phyloP scores from a whole-genome alignment of 1,140 invertebrate genomes.

The Diachasma alloeum region DNA sequence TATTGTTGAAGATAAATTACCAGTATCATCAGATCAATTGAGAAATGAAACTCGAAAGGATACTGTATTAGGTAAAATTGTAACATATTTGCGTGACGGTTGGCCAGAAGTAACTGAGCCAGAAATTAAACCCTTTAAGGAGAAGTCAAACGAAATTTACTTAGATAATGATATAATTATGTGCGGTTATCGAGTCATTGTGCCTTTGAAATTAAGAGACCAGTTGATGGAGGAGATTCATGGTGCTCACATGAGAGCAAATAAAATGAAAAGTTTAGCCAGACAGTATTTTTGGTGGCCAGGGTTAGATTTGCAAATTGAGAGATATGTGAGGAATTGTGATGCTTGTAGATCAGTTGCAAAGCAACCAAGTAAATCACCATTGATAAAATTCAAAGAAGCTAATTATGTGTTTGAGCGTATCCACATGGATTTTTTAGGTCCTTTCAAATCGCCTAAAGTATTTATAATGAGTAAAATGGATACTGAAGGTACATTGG shows the following conservation, averaged over 20 bases:
- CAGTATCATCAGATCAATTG: constrained; percentile 26
- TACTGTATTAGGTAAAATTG: constrained; percentile 4
- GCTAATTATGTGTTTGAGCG: constrained; percentile 28
- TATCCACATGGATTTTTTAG: constrained; percentile 58
- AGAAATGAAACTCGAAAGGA: constrained; percentile 20
- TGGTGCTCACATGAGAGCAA: constrained; percentile 48
- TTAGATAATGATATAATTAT: constrained; percentile 43
- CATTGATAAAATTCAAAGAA: constrained; percentile 41
- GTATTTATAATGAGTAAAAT: constrained; percentile 25
- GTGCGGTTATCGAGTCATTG: constrained; percentile 46
- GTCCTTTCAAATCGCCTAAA: constrained; percentile 56
- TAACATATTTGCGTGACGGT: constrained; percentile 15
- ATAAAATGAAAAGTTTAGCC: constrained; percentile 53
- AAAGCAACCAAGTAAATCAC: constrained; percentile 25
- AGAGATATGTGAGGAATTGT: constrained; percentile 40
- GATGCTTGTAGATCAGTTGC: constrained; percentile 34
- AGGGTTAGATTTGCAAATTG: constrained; percentile 50
- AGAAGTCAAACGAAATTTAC: constrained; percentile 29
- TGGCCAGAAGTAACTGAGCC: constrained; percentile 14
- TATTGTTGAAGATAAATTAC: constrained; percentile 31
- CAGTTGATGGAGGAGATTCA: constrained; percentile 49
- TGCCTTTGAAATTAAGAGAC: constrained; percentile 40
- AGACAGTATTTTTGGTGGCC: constrained; percentile 56
- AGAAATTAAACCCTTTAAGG: constrained; percentile 13
- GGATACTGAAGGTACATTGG: constrained; percentile 24